Evolutionary conservation across 1,140 invertebrate species (phyloP), one percentile per base, ranked within the genome.

Genomic region (Gryon sp.): DNA sequence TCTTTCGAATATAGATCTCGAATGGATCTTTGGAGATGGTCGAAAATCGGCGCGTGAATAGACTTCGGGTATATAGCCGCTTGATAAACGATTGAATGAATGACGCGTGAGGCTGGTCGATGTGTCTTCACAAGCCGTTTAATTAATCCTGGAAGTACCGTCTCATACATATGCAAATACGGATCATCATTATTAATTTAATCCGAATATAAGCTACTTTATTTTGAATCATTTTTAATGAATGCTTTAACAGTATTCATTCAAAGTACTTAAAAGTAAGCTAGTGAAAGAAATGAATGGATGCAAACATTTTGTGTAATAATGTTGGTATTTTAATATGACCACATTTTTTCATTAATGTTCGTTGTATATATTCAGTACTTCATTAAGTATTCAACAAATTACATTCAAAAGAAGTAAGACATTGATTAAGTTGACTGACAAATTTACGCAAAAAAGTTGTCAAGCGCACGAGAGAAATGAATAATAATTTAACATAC

Each of bases 11-110:
- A 80, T 79, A 73, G 76, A 76, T 60, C 60, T 57, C 73, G 38
- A 45, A 18, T 63, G 74, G 74, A 80, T 80, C 66, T 75, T 66
- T 38, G n/a, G 32, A 43, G 46, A 75, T 72, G 22, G 72, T 70
- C 52, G 41, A 45, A 72, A 79, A 75, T 68, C 70, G 52, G 70
- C 34, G 50, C 45, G 34, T 69, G 73, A 78, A 83, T 82, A 41
- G 77, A 70, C 36, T 55, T 0, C 12, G 22, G 12, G 46, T 69
- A 59, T 48, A 75, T 74, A 70, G 59, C 48, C 34, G 24, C 9
- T 28, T 76, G 68, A 79, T 79, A 68, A 79, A 79, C 63, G 77
- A 53, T 30, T 41, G 32, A 60, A 76, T 48, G 62, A 79, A 76
- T 79, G 77, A 73, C 45, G 52, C 57, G 22, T 12, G 14, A 38